Base-by-base conservation (phyloP, 2,888 invertebrate species). In the Hofmannophila pseudospretella region DNA sequence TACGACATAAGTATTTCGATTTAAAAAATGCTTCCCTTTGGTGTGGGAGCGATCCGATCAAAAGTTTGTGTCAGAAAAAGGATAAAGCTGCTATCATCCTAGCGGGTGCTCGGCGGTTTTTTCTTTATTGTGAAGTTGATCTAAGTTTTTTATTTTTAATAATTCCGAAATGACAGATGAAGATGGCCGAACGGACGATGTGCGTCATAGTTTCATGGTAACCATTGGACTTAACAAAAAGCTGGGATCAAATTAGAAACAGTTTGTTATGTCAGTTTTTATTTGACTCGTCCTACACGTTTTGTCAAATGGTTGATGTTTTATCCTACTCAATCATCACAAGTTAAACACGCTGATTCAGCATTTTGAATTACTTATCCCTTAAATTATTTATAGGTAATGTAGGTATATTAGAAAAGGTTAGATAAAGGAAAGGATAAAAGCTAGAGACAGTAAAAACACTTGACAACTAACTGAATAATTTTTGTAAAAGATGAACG, bases 91-190 rank as follows among this genome's bases (percentile, higher is more conserved):
- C 70, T 60, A 70, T 76, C 67, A 55, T 63, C 69, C 63, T 68
- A 55, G 75, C 77, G 78, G 81, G 77, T 76, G 84, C 74, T 50
- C 66, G 50, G 46, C 49, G 64, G 70, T 73, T 76, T 74, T 73
- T 60, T 66, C 55, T 47, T 44, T 39, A 47, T 51, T 51, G 45
- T 49, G 45, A 47, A 54, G 47, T 50, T 47, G 44, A 44, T 35
- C 42, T 37, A 58, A 57, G 11, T 65, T 62, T 65, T 71, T 69
- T 69, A 62, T 62, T 69, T 76, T 68, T 67, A 68, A 74, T 75
- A 71, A 71, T 74, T 77, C 52, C 42, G 27, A 69, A 70, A 73
- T 86, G 86, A 85, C 86, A 82, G 72, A 77, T 80, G 78, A 78
- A 76, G 76, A 74, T 68, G 72, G 64, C 60, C 62, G 51, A 54